Percentiles rank a stretch among this genome's conserved stretches.
These are phyloP conservation scores for Dasypogon diadema DNA, from an alignment of 2,888 invertebrate genomes.

Conservation along the genomic window DNA sequence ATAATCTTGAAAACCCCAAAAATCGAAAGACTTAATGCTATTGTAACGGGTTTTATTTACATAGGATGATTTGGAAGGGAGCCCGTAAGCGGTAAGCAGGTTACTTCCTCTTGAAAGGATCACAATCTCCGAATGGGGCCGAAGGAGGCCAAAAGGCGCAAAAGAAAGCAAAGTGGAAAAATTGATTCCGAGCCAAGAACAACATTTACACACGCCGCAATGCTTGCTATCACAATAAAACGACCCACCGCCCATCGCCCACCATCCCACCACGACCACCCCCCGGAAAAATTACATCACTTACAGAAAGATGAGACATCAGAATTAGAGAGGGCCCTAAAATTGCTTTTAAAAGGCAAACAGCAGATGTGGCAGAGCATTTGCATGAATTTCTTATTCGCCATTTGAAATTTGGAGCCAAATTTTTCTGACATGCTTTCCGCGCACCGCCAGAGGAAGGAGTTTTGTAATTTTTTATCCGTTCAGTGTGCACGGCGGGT, in stretches of 20 bases:
- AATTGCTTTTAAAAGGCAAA: constrained; percentile 57
- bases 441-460: constrained; percentile 10
- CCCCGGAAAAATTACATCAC: constrained; percentile 56
- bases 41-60: constrained; percentile 58
- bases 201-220: constrained; percentile 55
- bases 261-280: background rate
- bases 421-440: constrained; percentile 55
- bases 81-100: constrained; percentile 53
- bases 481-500: background rate
- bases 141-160: constrained; percentile 38
- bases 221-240: constrained; percentile 35
- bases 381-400: constrained; percentile 57
- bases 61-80: constrained; percentile 56
- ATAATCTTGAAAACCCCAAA: constrained; percentile 57
- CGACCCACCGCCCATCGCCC: constrained; percentile 23
- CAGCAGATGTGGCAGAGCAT: constrained; percentile 56
- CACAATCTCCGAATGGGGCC: constrained; percentile 34
- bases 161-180: constrained; percentile 53
- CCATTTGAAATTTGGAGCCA: constrained; percentile 55
- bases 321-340: constrained; percentile 56
- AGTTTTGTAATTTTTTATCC: constrained; percentile 39
- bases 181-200: constrained; percentile 54
- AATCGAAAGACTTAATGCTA: constrained; percentile 57
- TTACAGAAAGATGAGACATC: constrained; percentile 57
- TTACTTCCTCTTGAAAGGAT: constrained; percentile 55